A percentile compares a stretch with the other conserved stretches of the same genome.
Evolutionary conservation across 1,140 invertebrate species (phyloP).

Genomic region (Drosophila orosa): DNA sequence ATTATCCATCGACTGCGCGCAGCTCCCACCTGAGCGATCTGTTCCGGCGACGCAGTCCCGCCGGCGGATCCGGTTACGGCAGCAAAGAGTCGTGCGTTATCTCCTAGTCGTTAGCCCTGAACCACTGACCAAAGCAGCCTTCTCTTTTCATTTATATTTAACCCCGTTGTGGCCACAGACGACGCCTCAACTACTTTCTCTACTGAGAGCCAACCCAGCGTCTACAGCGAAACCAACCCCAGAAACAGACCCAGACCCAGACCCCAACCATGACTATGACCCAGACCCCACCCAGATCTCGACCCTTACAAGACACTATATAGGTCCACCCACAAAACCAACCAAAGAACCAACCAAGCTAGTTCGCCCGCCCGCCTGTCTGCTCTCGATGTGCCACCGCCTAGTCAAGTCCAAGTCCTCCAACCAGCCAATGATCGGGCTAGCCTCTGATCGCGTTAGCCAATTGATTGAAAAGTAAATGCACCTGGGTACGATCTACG

Average conservation of each 20-base stretch:
- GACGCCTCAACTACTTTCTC: constrained; percentile 70
- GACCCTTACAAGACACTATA: constrained; percentile 14
- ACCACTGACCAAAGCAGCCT: constrained; percentile 54
- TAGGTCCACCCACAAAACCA: constrained; percentile 33
- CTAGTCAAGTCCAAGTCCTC: constrained; percentile 45
- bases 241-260: constrained; percentile 8
- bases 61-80: constrained; percentile 41
- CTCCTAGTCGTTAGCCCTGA: constrained; percentile 54
- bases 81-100: constrained; percentile 83
- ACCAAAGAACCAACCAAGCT: constrained; percentile 52
- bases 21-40: constrained; percentile 69
- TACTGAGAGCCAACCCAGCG: constrained; percentile 56
- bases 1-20: constrained; percentile 46
- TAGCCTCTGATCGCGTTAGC: constrained; percentile 49
- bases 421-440: constrained; percentile 23
- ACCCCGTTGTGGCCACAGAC: constrained; percentile 52
- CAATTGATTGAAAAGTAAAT: constrained; percentile 52
- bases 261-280: too few species aligned
- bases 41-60: constrained; percentile 71
- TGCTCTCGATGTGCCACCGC: constrained; percentile 64
- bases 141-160: constrained; percentile 63
- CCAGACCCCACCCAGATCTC: not conserved
- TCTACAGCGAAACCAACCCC: constrained; percentile 44
- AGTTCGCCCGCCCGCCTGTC: constrained; percentile 65
- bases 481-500: constrained; percentile 83